phyloP scores from a whole-genome alignment of 1,140 invertebrate species.

The Dufourea novaeangliae region DNA sequence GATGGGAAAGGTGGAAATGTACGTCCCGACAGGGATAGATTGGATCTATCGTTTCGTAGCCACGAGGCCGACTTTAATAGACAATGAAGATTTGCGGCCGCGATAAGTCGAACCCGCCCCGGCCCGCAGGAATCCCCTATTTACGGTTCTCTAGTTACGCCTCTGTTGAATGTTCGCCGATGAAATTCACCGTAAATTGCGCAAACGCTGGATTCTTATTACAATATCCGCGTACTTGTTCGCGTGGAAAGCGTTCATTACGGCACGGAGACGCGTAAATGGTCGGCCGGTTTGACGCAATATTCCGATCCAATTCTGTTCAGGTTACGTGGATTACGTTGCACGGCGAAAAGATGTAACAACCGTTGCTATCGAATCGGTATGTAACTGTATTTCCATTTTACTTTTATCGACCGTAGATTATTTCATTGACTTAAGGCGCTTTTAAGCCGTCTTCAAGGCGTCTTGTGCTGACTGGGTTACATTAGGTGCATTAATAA shows the following conservation, averaged over 20 bases:
- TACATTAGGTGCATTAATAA: no score
- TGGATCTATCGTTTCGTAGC: conserved; percentile 28
- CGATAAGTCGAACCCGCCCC: conserved; percentile 27
- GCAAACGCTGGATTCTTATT: conserved; percentile 4
- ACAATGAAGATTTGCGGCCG: conserved; percentile 43
- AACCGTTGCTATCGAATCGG: no score
- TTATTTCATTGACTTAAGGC: no score
- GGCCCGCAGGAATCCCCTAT: conserved; percentile 33
- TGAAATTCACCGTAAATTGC: conserved; percentile 36
- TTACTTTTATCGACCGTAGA: no score
- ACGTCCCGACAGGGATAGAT: conserved; percentile 2
- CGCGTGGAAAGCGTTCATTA: not conserved
- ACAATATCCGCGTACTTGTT: conserved; percentile 26
- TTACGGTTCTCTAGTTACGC: conserved; percentile 5
- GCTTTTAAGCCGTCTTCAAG: no score
- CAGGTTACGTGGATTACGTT: no score
- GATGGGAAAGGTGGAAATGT: not conserved
- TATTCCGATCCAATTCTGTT: not conserved
- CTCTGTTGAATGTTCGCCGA: conserved; percentile 30
- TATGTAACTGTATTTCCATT: no score
- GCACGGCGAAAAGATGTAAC: no score
- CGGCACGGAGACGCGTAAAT: not conserved
- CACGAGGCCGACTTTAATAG: conserved; percentile 30
- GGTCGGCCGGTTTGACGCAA: not conserved
- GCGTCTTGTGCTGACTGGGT: no score